Conservation (phyloP, 2,888 invertebrate genomes). For the Gastracanthus pulcherrimus region DNA sequence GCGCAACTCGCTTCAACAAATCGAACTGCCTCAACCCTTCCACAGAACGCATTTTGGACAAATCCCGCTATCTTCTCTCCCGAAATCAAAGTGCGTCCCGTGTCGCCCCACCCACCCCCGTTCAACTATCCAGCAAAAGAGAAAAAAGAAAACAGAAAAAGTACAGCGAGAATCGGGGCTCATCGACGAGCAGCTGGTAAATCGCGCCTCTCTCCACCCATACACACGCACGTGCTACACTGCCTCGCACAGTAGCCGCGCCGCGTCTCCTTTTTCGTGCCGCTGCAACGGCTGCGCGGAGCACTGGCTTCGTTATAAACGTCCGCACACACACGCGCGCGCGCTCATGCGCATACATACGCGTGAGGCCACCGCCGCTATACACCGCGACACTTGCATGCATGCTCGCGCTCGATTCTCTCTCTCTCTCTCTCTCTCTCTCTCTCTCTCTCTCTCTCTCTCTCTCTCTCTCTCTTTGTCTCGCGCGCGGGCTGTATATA, state of each 20-base stretch:
- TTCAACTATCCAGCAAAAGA: too few relatives aligned
- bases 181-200: constrained; percentile 52
- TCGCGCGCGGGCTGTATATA: constrained; percentile 17
- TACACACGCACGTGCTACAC: background rate
- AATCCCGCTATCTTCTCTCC: too few relatives aligned
- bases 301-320: constrained; percentile 6
- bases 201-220: constrained; percentile 22
- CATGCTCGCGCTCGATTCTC: constrained; percentile 29
- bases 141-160: too few relatives aligned
- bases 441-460: background rate
- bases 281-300: too few relatives aligned
- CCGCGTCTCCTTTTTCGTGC: constrained; percentile 15
- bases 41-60: too few relatives aligned
- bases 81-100: too few relatives aligned
- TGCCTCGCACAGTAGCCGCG: background rate
- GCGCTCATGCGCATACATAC: constrained; percentile 58
- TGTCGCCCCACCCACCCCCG: too few relatives aligned
- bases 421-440: background rate
- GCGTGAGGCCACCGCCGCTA: constrained; percentile 49
- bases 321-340: too few relatives aligned
- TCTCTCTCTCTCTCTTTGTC: too few relatives aligned
- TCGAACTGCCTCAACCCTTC: too few relatives aligned
- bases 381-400: constrained; percentile 25
- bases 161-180: constrained; percentile 9
- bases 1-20: too few relatives aligned